Evolutionary conservation across 2,113 vertebrate genomes (phyloP).

Genomic region (Seriola dumerili): DNA sequence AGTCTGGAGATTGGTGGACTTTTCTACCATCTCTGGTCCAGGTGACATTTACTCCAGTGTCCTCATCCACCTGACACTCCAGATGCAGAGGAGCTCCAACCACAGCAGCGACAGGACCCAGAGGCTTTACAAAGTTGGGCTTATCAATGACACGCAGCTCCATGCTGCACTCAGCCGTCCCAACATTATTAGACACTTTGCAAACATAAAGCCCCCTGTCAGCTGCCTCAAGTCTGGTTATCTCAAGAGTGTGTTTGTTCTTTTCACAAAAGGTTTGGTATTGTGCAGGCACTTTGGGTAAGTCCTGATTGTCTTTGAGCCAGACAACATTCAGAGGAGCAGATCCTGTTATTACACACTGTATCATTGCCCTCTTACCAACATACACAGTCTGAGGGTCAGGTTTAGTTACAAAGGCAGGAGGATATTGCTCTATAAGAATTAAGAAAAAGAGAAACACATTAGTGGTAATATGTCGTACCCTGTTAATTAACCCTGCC

Average conservation of each 20-base stretch:
- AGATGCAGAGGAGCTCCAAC: constrained; percentile 90
- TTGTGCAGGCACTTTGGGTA: constrained; percentile 76
- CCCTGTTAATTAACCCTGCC: not conserved
- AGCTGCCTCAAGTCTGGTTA: constrained; percentile 78
- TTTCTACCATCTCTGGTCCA: constrained; percentile 92
- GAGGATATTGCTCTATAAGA: constrained; percentile 90
- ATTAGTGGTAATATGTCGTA: constrained; percentile 49
- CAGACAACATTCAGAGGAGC: constrained; percentile 91
- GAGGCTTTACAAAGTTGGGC: constrained; percentile 88
- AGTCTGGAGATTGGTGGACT: constrained; percentile 90
- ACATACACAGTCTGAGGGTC: constrained; percentile 90
- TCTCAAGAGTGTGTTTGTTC: constrained; percentile 89
- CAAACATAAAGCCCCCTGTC: constrained; percentile 90
- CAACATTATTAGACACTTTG: constrained; percentile 90
- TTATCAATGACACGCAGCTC: constrained; percentile 89
- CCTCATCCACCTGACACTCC: constrained; percentile 93
- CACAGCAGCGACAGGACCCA: constrained; percentile 86
- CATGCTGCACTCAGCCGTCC: constrained; percentile 87
- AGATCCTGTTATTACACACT: constrained; percentile 90
- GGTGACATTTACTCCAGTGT: constrained; percentile 88
- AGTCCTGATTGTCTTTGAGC: constrained; percentile 88
- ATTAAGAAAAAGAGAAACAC: constrained; percentile 78
- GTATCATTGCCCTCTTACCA: constrained; percentile 89
- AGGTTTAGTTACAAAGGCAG: constrained; percentile 90
- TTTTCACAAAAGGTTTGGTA: constrained; percentile 87